Base-by-base conservation (phyloP, 2,797 vertebrate genomes). In the Steatocranus sp. region DNA sequence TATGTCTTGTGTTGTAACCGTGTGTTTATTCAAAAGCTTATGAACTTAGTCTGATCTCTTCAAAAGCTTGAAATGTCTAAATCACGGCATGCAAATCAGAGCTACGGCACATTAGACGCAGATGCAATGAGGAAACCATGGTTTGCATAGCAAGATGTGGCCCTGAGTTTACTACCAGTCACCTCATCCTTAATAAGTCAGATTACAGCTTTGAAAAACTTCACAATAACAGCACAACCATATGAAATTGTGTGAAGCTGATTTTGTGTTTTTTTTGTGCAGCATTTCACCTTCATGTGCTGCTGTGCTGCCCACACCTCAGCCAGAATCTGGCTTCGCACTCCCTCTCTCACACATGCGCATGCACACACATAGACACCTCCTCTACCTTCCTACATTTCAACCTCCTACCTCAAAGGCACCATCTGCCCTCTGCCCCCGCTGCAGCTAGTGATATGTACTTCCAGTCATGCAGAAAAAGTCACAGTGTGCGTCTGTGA, bases 381-480 rank as follows among this genome's bases (percentile, higher is more conserved):
- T 61, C 30, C 3, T 85, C 63, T 83, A 89, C 81, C 84, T 91
- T 88, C 83, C 79, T 70, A 83, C 79, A 75, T 83, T 81, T 87
- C 86, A 86, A 81, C 87, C 84, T 89, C 85, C 91, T 87, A 90
- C 88, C 89, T 92, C 83, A 86, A 88, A 90, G 87, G 86, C 89
- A 87, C 92, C 93, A 93, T 94, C 93, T 94, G 93, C 91, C 92
- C 90, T 90, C 87, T 90, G 83, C 88, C 91, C 91, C 86, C 15
- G 25, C 83, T 78, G 83, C 91, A 90, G 87, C 80, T 82, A n/a
- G 11, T 36, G 27, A 83, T 85, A 83, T 88, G 85, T 81, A 78
- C 80, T 79, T 92, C 75, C 91, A 88, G 79, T 89, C 90, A 91
- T 93, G 92, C 90, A 93, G 91, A 91, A 93, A 93, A 91, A 88